These are phyloP conservation scores for Drosophila gaucha DNA, from an alignment of 2,888 invertebrate genomes.

Conservation along the genomic window DNA sequence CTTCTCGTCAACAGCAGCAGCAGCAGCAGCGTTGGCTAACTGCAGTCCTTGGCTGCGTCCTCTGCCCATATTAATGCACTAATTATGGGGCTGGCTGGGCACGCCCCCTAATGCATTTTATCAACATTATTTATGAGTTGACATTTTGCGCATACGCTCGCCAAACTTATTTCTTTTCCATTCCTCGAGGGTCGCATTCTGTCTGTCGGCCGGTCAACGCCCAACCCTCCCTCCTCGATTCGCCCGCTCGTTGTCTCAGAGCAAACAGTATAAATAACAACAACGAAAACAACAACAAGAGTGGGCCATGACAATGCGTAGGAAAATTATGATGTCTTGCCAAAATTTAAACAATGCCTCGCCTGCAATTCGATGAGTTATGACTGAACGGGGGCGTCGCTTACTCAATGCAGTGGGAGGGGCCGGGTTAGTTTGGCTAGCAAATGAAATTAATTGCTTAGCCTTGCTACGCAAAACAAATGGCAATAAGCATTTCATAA, in stretches of 20 bases:
- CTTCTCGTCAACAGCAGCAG: conserved; percentile 35
- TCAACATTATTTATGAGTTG: conserved; percentile 69
- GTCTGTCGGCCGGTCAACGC: conserved; percentile 21
- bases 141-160: conserved; percentile 58
- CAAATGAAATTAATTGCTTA: conserved; percentile 44
- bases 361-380: conserved; percentile 58
- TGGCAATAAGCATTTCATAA: conserved; percentile 52
- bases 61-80: conserved; percentile 65
- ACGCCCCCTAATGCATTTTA: conserved; percentile 68
- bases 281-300: conserved; percentile 21
- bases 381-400: conserved; percentile 40
- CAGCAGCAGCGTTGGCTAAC: neutral
- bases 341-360: conserved; percentile 76
- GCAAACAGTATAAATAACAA: conserved; percentile 28
- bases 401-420: neutral
- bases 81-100: conserved; percentile 59
- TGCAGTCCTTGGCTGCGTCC: conserved; percentile 16
- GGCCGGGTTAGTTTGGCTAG: neutral
- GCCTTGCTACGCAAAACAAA: conserved; percentile 18
- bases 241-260: conserved; percentile 34
- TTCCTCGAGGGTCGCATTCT: conserved; percentile 47
- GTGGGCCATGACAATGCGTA: conserved; percentile 55
- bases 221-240: conserved; percentile 12
- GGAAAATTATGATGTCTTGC: conserved; percentile 70
- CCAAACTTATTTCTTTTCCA: conserved; percentile 48